These are phyloP conservation scores for Cosmorhoe ocellata DNA, from an alignment of 2,888 invertebrate species.

Conservation along the genomic window DNA sequence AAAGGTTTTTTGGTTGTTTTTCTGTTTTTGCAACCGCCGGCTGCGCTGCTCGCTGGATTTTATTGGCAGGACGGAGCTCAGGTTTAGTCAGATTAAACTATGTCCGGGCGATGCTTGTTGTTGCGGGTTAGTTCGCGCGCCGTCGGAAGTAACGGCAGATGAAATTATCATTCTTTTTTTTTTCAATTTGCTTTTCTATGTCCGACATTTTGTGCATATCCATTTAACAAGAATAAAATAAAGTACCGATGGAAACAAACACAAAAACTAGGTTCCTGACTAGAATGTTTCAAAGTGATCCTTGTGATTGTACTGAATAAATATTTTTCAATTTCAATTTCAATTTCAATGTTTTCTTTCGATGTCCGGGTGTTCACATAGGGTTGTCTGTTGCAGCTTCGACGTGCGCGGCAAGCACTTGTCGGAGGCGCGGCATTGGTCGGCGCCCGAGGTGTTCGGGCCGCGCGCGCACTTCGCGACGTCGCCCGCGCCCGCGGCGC, in stretches of 20 bases:
- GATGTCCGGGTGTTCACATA: too few species aligned
- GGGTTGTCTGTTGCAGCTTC: too few species aligned
- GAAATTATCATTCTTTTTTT: constrained; percentile 23
- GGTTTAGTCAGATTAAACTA: constrained; percentile 36
- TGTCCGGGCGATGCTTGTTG: constrained; percentile 30
- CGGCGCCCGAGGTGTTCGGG: constrained; percentile 92
- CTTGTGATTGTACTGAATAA: too few species aligned
- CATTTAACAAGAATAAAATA: background rate
- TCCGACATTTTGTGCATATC: background rate
- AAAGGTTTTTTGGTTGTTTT: constrained; percentile 24
- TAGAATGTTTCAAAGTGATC: too few species aligned
- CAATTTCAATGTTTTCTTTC: too few species aligned
- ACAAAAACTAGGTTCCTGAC: too few species aligned
- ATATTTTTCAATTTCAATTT: too few species aligned
- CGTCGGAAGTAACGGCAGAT: constrained; percentile 26
- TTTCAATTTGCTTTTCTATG: constrained; percentile 21
- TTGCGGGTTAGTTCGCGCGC: constrained; percentile 25
- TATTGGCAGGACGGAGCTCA: constrained; percentile 29
- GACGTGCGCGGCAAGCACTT: constrained; percentile 92
- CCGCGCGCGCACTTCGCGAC: constrained; percentile 93
- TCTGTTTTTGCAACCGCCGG: constrained; percentile 29
- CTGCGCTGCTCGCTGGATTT: constrained; percentile 18
- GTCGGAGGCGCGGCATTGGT: constrained; percentile 91
- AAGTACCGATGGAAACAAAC: too few species aligned
- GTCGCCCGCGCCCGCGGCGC: constrained; percentile 89